Evolutionary conservation across 1,140 invertebrate genomes (phyloP).

Genomic region (Lineus longissimus): DNA sequence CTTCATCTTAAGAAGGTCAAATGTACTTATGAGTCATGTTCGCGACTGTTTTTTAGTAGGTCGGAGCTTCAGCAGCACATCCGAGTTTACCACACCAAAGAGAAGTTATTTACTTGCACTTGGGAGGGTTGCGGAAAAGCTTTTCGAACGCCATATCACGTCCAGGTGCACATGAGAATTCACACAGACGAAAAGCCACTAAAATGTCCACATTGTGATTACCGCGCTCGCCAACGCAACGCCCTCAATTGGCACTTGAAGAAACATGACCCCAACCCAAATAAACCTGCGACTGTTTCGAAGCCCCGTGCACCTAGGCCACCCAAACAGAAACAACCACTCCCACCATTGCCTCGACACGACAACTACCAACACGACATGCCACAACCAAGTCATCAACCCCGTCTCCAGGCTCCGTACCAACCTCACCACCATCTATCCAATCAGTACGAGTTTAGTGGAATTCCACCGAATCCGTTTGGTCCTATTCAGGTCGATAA

Average conservation of each 20-base stretch:
- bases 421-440: no score
- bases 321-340: no score
- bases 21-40: neutral
- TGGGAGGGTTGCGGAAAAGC: slow-evolving; percentile 13
- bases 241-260: slow-evolving; percentile 46
- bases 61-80: slow-evolving; percentile 1
- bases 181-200: slow-evolving; percentile 81
- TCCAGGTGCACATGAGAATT: slow-evolving; percentile 74
- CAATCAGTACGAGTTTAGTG: no score
- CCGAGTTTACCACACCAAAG: neutral
- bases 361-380: no score
- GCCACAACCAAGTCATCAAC: no score
- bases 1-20: neutral
- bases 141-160: slow-evolving; percentile 37
- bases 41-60: neutral
- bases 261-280: slow-evolving; percentile 27
- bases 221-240: slow-evolving; percentile 42
- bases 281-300: no score
- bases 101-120: slow-evolving; percentile 8
- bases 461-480: no score
- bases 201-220: slow-evolving; percentile 64
- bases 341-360: no score
- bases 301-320: no score
- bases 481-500: no score
- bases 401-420: no score